Percentiles rank a stretch among this genome's conserved stretches.
Conservation (phyloP, 1,140 invertebrate species). For the Palaemon carinicauda region DNA sequence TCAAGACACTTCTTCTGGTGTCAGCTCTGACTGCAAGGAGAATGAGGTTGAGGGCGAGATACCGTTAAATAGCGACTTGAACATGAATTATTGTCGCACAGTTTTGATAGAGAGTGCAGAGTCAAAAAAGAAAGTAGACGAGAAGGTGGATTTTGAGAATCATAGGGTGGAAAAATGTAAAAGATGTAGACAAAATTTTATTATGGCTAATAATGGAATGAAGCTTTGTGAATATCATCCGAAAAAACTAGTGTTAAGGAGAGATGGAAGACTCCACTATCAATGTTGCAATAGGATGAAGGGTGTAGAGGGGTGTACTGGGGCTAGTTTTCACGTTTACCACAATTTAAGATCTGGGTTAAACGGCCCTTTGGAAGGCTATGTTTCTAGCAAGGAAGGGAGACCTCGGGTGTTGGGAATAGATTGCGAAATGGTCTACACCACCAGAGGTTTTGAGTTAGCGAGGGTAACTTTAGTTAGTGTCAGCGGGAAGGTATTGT, state of each 20-base stretch:
- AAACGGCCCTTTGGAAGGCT: slow-evolving; percentile 30
- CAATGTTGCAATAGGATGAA: slow-evolving; percentile 43
- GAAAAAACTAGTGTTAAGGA: slow-evolving; percentile 18
- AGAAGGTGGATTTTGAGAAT: neutral
- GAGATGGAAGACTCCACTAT: slow-evolving; percentile 27
- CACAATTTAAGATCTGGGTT: slow-evolving; percentile 27
- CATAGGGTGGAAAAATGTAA: slow-evolving; percentile 31
- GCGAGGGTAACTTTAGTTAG: slow-evolving; percentile 83
- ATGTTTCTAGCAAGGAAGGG: neutral
- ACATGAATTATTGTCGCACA: neutral
- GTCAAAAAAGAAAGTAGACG: neutral
- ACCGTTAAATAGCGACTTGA: neutral
- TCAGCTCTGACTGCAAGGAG: slow-evolving; percentile 45
- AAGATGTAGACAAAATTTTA: slow-evolving; percentile 39
- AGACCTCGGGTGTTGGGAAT: slow-evolving; percentile 74
- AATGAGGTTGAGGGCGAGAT: slow-evolving; percentile 15
- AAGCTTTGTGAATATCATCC: slow-evolving; percentile 40
- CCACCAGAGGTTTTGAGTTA: slow-evolving; percentile 80
- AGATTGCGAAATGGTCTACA: slow-evolving; percentile 95
- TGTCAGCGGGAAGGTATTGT: slow-evolving; percentile 75
- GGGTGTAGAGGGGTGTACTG: slow-evolving; percentile 25
- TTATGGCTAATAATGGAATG: slow-evolving; percentile 32
- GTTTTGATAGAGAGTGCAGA: neutral
- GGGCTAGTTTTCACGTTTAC: slow-evolving; percentile 22
- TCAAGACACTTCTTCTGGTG: slow-evolving; percentile 33